Base-by-base conservation (phyloP, 1,140 invertebrate genomes). In the Drosophila baimaii region DNA sequence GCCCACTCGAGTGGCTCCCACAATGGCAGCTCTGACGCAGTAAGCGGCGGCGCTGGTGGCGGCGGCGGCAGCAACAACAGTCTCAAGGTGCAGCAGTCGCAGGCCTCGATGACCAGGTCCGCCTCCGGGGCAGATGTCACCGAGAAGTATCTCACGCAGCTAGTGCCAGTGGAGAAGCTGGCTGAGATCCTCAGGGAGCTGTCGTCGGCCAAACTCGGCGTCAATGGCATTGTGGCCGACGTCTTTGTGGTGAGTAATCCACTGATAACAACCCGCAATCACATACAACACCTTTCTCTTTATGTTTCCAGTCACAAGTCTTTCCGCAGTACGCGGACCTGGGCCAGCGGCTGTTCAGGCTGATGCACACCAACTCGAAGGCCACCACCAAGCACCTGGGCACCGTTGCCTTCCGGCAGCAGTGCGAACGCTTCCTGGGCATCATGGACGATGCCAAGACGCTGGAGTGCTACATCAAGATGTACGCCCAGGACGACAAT, bases 251-350 rank as follows among this genome's bases (percentile, higher is more conserved):
- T 95, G 90, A 94, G 66, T 65, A 79, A 84, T 80, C 46, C 55
- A 12, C 65, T 56, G 64, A 81, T 74, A 79, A 77, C 52, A 35
- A 13, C n/a, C 47, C 25, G n/a, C n/a, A 31, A 19, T 51, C n/a
- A 52, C 27, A 31, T 31, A 33, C 29, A 29, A 49, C 25, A 58
- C 39, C 51, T 39, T 39, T 47, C n/a, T 23, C 51, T 41, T 17
- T n/a, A n/a, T n/a, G 35, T 5, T 56, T 39, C n/a, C 93, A 96
- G 94, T 94, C 94, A 74, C 96, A 95, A 92, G 92, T 97, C 69
- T 96, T 97, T 92, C 95, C 96, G n/a, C 94, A 94, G 90, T 96
- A 96, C 92, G 93, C 94, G 3, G 94, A 96, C 69, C 93, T 97
- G 63, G 95, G 95, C 17, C 93, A 94, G 29, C 94, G 94, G 72